These are phyloP conservation scores for Misgurnus mizolepis DNA, from an alignment of 2,113 vertebrate species.

Conservation along the genomic window DNA sequence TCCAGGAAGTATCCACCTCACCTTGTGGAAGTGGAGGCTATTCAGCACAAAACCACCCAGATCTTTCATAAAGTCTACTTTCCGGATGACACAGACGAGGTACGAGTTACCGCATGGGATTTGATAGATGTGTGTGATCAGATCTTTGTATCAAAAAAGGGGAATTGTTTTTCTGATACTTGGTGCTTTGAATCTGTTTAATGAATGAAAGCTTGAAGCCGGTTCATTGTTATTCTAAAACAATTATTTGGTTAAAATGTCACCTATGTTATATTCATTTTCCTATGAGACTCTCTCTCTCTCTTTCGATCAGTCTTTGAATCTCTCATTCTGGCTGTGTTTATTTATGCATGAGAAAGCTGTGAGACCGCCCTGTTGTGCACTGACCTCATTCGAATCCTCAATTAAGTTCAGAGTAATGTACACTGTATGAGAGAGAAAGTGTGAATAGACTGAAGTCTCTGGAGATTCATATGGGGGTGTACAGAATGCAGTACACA, in stretches of 20 bases:
- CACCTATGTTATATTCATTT: neutral
- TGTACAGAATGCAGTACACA: neutral
- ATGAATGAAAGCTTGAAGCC: too few relatives aligned
- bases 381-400: conserved; percentile 29
- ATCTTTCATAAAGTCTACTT: conserved; percentile 99
- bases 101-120: conserved; percentile 53
- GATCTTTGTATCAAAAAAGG: too few relatives aligned
- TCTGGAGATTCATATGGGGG: neutral
- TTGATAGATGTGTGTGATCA: too few relatives aligned
- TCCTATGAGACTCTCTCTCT: neutral
- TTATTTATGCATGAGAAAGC: conserved; percentile 13
- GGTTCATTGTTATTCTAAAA: too few relatives aligned
- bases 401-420: conserved; percentile 4
- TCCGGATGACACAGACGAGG: conserved; percentile 96
- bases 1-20: conserved; percentile 95
- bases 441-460: conserved; percentile 6
- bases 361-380: neutral
- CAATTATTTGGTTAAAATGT: neutral
- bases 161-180: too few relatives aligned
- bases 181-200: too few relatives aligned
- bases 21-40: conserved; percentile 96
- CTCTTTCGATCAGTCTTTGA: neutral
- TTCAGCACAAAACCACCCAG: conserved; percentile 98
- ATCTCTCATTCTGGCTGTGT: neutral
- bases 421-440: neutral